phyloP scores from a whole-genome alignment of 2,797 vertebrate species.

The Pangasius macronema region DNA sequence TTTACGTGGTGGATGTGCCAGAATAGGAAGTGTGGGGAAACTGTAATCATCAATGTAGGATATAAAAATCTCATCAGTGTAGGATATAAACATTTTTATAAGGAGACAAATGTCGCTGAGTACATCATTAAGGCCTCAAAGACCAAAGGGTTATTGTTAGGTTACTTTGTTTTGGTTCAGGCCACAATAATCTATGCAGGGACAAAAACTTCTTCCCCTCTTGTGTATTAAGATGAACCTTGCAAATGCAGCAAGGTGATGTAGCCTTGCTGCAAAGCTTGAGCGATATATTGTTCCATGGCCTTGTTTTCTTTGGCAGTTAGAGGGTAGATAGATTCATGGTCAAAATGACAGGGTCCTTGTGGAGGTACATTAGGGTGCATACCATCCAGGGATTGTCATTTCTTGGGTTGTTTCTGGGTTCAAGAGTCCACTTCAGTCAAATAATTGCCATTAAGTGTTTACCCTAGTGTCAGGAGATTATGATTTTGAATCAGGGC shows the following conservation, averaged over 20 bases:
- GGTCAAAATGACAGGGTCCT: background rate
- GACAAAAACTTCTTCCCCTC: background rate
- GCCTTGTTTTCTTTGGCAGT: background rate
- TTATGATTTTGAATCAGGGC: background rate
- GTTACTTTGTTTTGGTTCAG: background rate
- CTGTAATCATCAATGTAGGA: background rate
- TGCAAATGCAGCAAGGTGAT: background rate
- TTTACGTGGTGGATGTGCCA: background rate
- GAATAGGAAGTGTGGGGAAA: background rate
- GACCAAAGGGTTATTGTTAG: background rate
- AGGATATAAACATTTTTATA: background rate
- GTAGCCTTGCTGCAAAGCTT: background rate
- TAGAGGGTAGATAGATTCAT: background rate
- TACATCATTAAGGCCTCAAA: background rate
- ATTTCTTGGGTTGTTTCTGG: background rate
- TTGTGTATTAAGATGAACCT: background rate
- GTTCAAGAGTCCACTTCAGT: background rate
- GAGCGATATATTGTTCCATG: background rate
- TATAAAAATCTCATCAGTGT: background rate
- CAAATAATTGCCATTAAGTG: background rate
- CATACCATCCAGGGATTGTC: background rate
- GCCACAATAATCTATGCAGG: background rate
- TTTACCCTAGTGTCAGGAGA: background rate
- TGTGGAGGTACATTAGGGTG: background rate
- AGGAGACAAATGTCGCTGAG: background rate